phyloP scores from a whole-genome alignment of 2,888 invertebrate species.

The Nesidiocoris tenuis region DNA sequence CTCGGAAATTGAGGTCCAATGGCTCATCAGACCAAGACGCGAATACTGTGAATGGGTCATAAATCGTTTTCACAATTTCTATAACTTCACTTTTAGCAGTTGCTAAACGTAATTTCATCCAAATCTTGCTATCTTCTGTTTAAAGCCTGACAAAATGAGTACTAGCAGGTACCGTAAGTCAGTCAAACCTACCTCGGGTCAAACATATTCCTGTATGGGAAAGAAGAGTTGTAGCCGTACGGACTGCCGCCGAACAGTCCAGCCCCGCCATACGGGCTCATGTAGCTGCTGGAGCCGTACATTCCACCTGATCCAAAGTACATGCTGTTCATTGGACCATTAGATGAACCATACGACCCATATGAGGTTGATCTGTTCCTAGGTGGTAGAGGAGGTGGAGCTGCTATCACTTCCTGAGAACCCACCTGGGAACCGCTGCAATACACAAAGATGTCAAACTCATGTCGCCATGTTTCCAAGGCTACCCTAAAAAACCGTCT shows the following conservation, averaged over 20 bases:
- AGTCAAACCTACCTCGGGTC: not conserved
- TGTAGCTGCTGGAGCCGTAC: not conserved
- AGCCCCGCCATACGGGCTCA: not conserved
- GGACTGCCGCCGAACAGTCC: not conserved
- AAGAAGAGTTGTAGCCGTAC: not conserved
- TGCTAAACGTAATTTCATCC: no score
- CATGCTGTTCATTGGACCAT: not conserved
- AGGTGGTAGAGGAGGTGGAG: not conserved
- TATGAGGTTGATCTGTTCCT: not conserved
- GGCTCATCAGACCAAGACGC: no score
- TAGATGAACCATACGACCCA: not conserved
- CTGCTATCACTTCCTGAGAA: not conserved
- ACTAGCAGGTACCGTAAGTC: no score
- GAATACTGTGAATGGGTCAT: no score
- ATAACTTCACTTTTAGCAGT: no score
- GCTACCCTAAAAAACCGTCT: no score
- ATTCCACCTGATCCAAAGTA: not conserved
- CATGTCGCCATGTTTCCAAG: no score
- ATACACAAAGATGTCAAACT: no score
- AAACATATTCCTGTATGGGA: not conserved
- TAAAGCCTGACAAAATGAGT: no score
- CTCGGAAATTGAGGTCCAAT: no score
- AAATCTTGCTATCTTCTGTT: no score
- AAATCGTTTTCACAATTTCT: no score
- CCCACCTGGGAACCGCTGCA: not conserved